phyloP scores from a whole-genome alignment of 1,140 invertebrate species.

The Schlechtendalia chinensis region DNA sequence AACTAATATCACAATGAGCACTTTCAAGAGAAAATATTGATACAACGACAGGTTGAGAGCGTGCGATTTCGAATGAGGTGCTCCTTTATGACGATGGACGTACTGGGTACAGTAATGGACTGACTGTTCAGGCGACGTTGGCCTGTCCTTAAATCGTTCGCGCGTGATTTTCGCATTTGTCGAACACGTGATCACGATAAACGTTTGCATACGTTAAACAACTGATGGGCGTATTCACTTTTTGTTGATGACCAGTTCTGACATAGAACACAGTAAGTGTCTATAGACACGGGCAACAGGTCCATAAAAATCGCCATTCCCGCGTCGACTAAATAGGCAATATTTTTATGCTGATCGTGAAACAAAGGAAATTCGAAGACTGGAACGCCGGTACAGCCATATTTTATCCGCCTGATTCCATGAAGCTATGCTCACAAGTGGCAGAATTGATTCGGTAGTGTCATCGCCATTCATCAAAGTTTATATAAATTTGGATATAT shows the following conservation, averaged over 20 bases:
- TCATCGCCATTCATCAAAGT: too few relatives aligned
- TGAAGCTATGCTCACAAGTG: too few relatives aligned
- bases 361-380: slow-evolving; percentile 69
- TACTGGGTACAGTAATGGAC: slow-evolving; percentile 65
- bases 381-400: slow-evolving; percentile 68
- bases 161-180: slow-evolving; percentile 46
- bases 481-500: too few relatives aligned
- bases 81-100: slow-evolving; percentile 57
- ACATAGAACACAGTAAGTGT: slow-evolving; percentile 41
- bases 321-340: slow-evolving; percentile 52
- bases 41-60: slow-evolving; percentile 47
- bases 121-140: slow-evolving; percentile 59
- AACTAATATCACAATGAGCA: slow-evolving; percentile 31
- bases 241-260: slow-evolving; percentile 11
- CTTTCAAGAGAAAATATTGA: slow-evolving; percentile 51
- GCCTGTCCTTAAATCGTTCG: slow-evolving; percentile 51
- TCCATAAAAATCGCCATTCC: slow-evolving; percentile 56
- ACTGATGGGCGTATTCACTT: neutral
- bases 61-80: slow-evolving; percentile 47
- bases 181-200: neutral
- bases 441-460: too few relatives aligned
- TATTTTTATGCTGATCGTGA: slow-evolving; percentile 62
- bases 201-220: too few relatives aligned
- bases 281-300: slow-evolving; percentile 55
- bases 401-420: too few relatives aligned